These are phyloP conservation scores for Menidia menidia DNA, from an alignment of 2,797 vertebrate genomes.

Conservation along the genomic window DNA sequence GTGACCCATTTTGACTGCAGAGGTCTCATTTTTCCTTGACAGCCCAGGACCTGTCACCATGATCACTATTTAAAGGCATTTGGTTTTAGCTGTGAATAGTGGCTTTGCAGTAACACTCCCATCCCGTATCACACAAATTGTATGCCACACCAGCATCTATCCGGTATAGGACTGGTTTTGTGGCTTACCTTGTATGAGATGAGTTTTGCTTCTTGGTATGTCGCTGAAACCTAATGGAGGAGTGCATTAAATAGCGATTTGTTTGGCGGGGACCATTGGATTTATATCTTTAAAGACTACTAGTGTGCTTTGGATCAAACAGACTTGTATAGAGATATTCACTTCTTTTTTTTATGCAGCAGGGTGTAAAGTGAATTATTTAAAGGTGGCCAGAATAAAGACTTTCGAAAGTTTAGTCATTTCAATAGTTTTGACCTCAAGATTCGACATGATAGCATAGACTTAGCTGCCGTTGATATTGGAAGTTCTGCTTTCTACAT, in stretches of 20 bases:
- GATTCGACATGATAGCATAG: slow-evolving; percentile 32
- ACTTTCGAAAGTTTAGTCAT: slow-evolving; percentile 1
- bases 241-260: slow-evolving; percentile 15
- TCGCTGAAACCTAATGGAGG: slow-evolving; percentile 17
- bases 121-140: slow-evolving; percentile 56
- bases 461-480: slow-evolving; percentile 59
- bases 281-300: background rate
- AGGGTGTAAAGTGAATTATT: slow-evolving; percentile 51
- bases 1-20: slow-evolving; percentile 36
- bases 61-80: slow-evolving; percentile 17
- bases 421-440: slow-evolving; percentile 26
- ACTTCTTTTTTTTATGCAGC: slow-evolving; percentile 7
- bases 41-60: slow-evolving; percentile 20
- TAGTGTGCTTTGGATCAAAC: slow-evolving; percentile 38
- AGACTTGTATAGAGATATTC: slow-evolving; percentile 16
- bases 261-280: background rate
- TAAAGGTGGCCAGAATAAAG: slow-evolving; percentile 21
- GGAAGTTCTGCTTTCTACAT: slow-evolving; percentile 41
- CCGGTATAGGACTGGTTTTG: slow-evolving; percentile 46
- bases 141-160: slow-evolving; percentile 52
- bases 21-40: slow-evolving; percentile 36
- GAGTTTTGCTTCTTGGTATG: slow-evolving; percentile 38
- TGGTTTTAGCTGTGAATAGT: slow-evolving; percentile 17
- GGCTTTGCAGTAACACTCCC: slow-evolving; percentile 27
- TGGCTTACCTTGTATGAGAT: slow-evolving; percentile 43